phyloP scores from a whole-genome alignment of 2,888 invertebrate genomes.

The Iphiclides podalirius region DNA sequence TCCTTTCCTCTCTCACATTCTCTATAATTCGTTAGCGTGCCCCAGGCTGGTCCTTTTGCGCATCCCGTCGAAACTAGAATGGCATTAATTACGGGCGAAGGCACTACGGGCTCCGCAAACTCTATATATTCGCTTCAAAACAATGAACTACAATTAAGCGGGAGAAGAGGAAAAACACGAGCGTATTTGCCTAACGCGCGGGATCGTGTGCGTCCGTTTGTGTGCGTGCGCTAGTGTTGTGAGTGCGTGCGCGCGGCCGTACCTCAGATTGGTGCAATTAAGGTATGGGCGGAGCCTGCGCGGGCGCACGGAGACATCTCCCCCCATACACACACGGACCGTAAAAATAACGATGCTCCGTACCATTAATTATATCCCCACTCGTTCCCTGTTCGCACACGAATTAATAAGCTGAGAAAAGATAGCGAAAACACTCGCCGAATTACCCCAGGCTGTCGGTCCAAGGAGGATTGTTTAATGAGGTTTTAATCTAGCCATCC shows the following conservation, averaged over 20 bases:
- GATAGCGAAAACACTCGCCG: slow-evolving; percentile 36
- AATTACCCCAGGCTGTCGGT: too few relatives aligned
- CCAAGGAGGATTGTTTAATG: too few relatives aligned
- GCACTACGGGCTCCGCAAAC: slow-evolving; percentile 28
- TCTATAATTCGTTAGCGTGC: too few relatives aligned
- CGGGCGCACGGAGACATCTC: slow-evolving; percentile 72
- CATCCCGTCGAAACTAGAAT: slow-evolving; percentile 25
- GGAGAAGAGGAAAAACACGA: slow-evolving; percentile 33
- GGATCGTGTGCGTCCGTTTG: slow-evolving; percentile 39
- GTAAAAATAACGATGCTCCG: slow-evolving; percentile 56
- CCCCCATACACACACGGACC: slow-evolving; percentile 49
- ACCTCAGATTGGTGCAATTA: slow-evolving; percentile 78
- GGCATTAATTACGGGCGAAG: slow-evolving; percentile 27
- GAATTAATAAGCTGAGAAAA: slow-evolving; percentile 33
- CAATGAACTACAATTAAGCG: slow-evolving; percentile 32
- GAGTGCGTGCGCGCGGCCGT: slow-evolving; percentile 64
- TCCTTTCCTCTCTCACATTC: too few relatives aligned
- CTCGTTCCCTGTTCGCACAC: slow-evolving; percentile 33
- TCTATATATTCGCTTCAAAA: too few relatives aligned
- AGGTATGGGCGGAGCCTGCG: slow-evolving; percentile 68
- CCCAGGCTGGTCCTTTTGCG: neutral
- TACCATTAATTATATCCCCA: slow-evolving; percentile 62
- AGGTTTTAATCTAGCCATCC: too few relatives aligned
- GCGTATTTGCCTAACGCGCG: slow-evolving; percentile 55
- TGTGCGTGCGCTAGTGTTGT: slow-evolving; percentile 51